These are phyloP conservation scores for Microtus richardsoni DNA, from an alignment of 2,113 vertebrate genomes.

Conservation along the genomic window DNA sequence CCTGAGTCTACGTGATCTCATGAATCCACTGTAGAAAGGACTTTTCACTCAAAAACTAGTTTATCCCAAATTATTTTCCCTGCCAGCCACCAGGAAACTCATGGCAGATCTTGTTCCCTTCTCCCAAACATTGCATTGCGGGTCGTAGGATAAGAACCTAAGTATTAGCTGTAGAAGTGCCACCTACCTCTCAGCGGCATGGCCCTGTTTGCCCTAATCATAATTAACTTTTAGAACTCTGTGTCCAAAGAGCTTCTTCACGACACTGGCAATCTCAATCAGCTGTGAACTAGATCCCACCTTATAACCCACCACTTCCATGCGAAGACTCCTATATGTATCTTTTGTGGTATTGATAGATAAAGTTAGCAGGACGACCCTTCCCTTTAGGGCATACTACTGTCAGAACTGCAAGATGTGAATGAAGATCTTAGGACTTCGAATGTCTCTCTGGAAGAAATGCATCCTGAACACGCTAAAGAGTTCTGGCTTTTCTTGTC, in stretches of 20 bases:
- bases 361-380: conserved; percentile 75
- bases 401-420: conserved; percentile 80
- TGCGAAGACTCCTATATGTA: conserved; percentile 72
- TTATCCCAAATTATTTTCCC: conserved; percentile 53
- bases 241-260: conserved; percentile 57
- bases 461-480: conserved; percentile 76
- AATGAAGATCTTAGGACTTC: conserved; percentile 74
- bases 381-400: conserved; percentile 83
- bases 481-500: conserved; percentile 67
- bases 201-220: conserved; percentile 21
- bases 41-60: background rate
- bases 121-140: conserved; percentile 14
- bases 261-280: conserved; percentile 71
- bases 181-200: conserved; percentile 62
- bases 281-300: conserved; percentile 66
- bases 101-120: background rate
- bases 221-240: conserved; percentile 47
- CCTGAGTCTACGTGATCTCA: background rate
- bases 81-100: background rate
- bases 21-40: background rate
- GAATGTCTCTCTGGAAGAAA: conserved; percentile 77
- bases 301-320: conserved; percentile 20
- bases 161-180: conserved; percentile 56
- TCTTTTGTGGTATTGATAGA: conserved; percentile 76
- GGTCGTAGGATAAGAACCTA: background rate